phyloP scores from a whole-genome alignment of 2,797 vertebrate species.

The Loris lydekkerianus region DNA sequence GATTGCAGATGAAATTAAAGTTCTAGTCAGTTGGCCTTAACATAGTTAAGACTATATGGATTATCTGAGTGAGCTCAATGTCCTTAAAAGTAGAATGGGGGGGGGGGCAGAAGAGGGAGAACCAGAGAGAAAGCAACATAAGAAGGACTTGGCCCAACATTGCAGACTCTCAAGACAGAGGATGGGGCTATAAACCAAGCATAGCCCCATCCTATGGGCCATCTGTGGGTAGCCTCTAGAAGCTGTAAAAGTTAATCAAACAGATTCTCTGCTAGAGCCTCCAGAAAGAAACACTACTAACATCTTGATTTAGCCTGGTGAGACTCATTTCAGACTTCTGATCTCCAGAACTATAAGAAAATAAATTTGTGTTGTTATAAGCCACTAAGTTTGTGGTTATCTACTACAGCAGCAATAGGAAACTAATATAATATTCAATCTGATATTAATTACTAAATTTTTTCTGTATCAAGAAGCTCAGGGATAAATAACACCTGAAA shows the following conservation, averaged over 20 bases:
- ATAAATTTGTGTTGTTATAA: neutral
- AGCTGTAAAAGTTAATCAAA: conserved; percentile 32
- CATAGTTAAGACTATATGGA: neutral
- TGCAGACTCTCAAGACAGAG: neutral
- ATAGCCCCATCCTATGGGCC: neutral
- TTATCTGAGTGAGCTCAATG: neutral
- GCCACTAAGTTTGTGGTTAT: neutral
- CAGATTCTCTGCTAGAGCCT: neutral
- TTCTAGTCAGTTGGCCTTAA: conserved; percentile 17
- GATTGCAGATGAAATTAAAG: neutral
- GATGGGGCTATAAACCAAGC: neutral
- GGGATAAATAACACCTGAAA: conserved; percentile 42
- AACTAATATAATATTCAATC: neutral
- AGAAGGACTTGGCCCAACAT: neutral
- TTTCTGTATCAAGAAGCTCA: conserved; percentile 15
- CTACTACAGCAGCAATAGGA: neutral
- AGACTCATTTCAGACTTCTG: neutral
- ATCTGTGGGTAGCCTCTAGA: neutral
- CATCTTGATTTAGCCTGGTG: neutral
- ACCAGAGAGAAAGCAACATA: neutral
- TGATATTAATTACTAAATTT: conserved; percentile 6
- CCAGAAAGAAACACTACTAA: conserved; percentile 30
- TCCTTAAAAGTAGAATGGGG: neutral
- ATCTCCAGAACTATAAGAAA: neutral
- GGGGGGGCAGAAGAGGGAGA: neutral